Base-by-base conservation (phyloP, 2,797 vertebrate genomes). In the Semotilus atromaculatus region DNA sequence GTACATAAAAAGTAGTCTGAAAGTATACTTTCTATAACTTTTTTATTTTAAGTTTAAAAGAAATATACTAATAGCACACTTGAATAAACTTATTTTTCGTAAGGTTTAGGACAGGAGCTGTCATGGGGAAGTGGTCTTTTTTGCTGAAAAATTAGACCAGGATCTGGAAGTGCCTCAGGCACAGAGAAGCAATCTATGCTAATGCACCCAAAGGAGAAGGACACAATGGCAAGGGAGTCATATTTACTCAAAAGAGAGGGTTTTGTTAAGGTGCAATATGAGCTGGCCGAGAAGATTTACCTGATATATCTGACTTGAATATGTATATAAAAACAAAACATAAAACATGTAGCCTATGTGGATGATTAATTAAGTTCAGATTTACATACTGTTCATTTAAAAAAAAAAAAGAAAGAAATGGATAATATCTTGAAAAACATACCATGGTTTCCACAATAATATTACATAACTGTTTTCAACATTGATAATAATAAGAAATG, bases 211-310 rank as follows among this genome's bases (percentile, higher is more conserved):
- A 70, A 45, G 38, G 36, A 70, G n/a, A 77, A 23, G 36, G 51
- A 36, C 0, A 11, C 43, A 18, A 40, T 77, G 18, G 19, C 18
- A 43, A n/a, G 14, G 36, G 13, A 60, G 7, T 34, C 74, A 58
- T 55, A 31, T 55, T 75, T 58, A 53, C 43, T 38, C 18, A 29
- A 58, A 75, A 70, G 16, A 77, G 38, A 60, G 3, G 19, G 36
- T 21, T 70, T 77, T 84, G 73, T 67, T 31, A 68, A 34, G 45
- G n/a, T 62, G 62, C 13, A 76, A 68, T 83, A 29, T 68, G 34
- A 67, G 62, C 13, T 29, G 58, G 60, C 5, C 77, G 48, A 68
- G 48, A 38, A 40, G 40, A 55, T 53, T 76, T 55, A n/a, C 18
- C 19, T 75, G 29, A 82, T 62, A 62, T 72, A 34, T 31, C 26